Evolutionary conservation across 1,140 invertebrate species (phyloP).

Genomic region (Globodera ellingtonae): DNA sequence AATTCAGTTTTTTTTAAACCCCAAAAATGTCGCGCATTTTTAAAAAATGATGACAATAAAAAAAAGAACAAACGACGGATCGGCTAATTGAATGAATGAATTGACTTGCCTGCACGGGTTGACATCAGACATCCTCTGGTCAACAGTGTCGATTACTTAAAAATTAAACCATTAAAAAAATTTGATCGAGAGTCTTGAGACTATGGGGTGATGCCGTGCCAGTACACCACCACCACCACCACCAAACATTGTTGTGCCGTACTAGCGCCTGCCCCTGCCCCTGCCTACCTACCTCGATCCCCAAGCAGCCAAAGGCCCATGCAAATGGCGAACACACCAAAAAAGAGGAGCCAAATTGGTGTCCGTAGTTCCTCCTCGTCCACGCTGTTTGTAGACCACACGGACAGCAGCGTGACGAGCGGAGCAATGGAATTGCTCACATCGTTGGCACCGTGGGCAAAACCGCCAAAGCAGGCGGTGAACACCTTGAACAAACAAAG

Average conservation of each 20-base stretch:
- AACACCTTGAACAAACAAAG: constrained; percentile 36
- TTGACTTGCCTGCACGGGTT: constrained; percentile 76
- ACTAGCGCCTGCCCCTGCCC: constrained; percentile 77
- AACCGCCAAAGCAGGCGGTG: constrained; percentile 53
- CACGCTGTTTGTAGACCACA: constrained; percentile 68
- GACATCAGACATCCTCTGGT: constrained; percentile 90
- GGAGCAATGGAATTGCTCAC: constrained; percentile 92
- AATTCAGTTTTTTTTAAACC: neutral
- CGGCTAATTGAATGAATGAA: neutral
- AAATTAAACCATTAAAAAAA: constrained; percentile 84
- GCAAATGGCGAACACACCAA: constrained; percentile 90
- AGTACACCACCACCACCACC: neutral
- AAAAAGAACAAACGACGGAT: neutral
- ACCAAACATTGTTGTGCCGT: constrained; percentile 76
- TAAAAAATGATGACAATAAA: too few species aligned
- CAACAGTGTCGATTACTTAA: constrained; percentile 91
- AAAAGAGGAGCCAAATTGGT: constrained; percentile 72
- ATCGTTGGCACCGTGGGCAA: constrained; percentile 53
- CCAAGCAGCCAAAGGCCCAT: constrained; percentile 92
- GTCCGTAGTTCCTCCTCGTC: constrained; percentile 41
- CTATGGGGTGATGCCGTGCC: constrained; percentile 69
- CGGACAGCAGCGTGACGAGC: constrained; percentile 85
- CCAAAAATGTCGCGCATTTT: too few species aligned
- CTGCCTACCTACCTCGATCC: constrained; percentile 70
- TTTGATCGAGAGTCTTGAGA: too few species aligned